Evolutionary conservation across 2,888 invertebrate genomes (phyloP), one percentile per base, ranked within the genome.

Genomic region (Agrochola lota): DNA sequence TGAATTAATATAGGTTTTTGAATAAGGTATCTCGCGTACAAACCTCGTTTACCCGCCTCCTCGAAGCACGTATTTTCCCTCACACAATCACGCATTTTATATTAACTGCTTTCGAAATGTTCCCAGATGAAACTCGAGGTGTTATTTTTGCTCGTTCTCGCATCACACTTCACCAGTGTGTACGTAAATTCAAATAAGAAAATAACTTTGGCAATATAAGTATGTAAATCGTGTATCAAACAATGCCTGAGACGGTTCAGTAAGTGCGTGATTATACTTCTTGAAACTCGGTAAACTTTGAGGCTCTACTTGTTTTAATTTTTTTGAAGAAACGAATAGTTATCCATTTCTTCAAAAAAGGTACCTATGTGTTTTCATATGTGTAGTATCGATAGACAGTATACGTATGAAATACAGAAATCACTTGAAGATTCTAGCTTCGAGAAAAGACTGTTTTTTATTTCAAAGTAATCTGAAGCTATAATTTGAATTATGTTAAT

Each of bases 1-100:
- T 79, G 87, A 92, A 92, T 92, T 91, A 92, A 91, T 91, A 89
- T 85, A 90, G 89, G 88, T 87, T 90, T 91, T 91, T 89, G 90
- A 90, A 90, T 90, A 89, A 87, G 77, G 83, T 84, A 84, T 83
- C 86, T 86, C 67, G 74, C 78, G 79, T 79, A 76, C 82, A 78
- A 85, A 85, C 72, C 82, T 87, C 88, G 77, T 85, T 87, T 86
- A 81, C 79, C 71, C 78, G 78, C 84, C 67, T 82, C 6, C 68
- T 69, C 68, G 69, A 74, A 81, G 57, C 83, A 83, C 84, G 80
- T 86, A 81, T 87, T 86, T 85, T 80, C 72, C 62, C 59, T 62
- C 78, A 78, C 71, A 85, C 83, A 85, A 88, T 88, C 84, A 84
- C 77, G 74, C 84, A 80, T 84, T 88, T 84, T 83, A 81, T 84